Conservation (phyloP, 2,888 invertebrate species). For the Ametastegia equiseti region DNA sequence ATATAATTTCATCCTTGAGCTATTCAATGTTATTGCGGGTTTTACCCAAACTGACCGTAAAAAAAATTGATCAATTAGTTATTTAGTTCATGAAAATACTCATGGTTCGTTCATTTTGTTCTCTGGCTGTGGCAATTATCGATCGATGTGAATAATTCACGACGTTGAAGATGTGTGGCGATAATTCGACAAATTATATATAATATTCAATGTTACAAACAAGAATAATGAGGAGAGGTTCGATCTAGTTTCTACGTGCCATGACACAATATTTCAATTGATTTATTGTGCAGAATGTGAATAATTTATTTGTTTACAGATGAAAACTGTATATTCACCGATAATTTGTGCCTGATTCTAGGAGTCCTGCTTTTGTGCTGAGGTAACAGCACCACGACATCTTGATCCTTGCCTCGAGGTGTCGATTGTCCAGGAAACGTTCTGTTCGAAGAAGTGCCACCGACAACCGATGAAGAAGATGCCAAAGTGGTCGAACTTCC, state of each 20-base stretch:
- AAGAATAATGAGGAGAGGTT: not conserved
- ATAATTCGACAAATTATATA: not conserved
- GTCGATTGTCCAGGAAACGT: constrained; percentile 32
- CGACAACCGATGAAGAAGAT: constrained; percentile 51
- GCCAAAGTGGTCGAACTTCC: constrained; percentile 55
- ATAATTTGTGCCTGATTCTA: constrained; percentile 68
- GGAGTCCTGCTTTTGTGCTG: constrained; percentile 68
- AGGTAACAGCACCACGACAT: constrained; percentile 68
- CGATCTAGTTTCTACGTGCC: not conserved
- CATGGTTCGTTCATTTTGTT: too few relatives aligned
- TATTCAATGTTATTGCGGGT: not conserved
- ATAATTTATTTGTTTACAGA: not conserved
- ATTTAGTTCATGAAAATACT: too few relatives aligned
- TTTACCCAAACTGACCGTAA: not conserved
- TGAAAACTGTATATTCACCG: constrained; percentile 60
- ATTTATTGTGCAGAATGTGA: not conserved
- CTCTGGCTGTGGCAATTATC: not conserved
- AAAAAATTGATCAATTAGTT: not conserved
- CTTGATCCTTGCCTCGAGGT: constrained; percentile 64
- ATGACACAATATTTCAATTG: not conserved
- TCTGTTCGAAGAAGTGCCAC: constrained; percentile 45
- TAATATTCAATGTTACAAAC: not conserved
- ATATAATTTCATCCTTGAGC: not conserved
- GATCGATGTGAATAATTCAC: constrained; percentile 11
- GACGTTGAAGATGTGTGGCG: not conserved